Conservation (phyloP, 2,888 invertebrate genomes). For the Ernsta delagoae region DNA sequence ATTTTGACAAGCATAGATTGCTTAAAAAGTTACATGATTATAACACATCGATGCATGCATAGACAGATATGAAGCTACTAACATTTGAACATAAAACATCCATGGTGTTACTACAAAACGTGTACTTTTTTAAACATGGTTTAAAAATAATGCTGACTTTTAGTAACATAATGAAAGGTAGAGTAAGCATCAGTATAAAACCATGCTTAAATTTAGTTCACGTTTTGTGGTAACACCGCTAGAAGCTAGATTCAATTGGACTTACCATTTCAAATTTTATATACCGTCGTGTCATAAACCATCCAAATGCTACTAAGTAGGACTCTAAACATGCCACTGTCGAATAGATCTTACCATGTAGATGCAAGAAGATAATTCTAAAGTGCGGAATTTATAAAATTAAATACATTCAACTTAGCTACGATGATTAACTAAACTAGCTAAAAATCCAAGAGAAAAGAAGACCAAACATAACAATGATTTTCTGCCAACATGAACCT, state of each 20-base stretch:
- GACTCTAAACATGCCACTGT: constrained; percentile 40
- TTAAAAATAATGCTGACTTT: too few species aligned
- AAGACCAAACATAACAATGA: constrained; percentile 73
- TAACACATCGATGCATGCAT: constrained; percentile 22
- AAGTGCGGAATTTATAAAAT: constrained; percentile 73
- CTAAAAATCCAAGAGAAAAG: constrained; percentile 68
- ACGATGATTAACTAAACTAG: constrained; percentile 67
- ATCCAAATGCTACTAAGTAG: constrained; percentile 43
- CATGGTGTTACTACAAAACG: too few species aligned
- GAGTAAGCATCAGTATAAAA: too few species aligned
- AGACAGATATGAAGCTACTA: constrained; percentile 22
- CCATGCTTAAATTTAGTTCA: too few species aligned
- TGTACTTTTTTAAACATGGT: too few species aligned
- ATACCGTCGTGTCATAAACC: constrained; percentile 6
- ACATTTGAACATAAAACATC: constrained; percentile 11
- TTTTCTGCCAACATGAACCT: constrained; percentile 67
- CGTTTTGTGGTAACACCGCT: too few species aligned
- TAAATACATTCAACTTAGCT: constrained; percentile 71
- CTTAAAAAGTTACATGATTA: neutral
- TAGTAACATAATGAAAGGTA: too few species aligned
- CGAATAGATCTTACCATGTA: constrained; percentile 57
- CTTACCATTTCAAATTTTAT: constrained; percentile 24
- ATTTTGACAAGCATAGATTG: too few species aligned
- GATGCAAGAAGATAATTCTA: constrained; percentile 73
- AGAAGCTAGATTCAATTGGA: constrained; percentile 20